A percentile compares a stretch with the other conserved stretches of the same genome.
Evolutionary conservation across 2,797 vertebrate species (phyloP).

Genomic region (Spheniscus humboldti): DNA sequence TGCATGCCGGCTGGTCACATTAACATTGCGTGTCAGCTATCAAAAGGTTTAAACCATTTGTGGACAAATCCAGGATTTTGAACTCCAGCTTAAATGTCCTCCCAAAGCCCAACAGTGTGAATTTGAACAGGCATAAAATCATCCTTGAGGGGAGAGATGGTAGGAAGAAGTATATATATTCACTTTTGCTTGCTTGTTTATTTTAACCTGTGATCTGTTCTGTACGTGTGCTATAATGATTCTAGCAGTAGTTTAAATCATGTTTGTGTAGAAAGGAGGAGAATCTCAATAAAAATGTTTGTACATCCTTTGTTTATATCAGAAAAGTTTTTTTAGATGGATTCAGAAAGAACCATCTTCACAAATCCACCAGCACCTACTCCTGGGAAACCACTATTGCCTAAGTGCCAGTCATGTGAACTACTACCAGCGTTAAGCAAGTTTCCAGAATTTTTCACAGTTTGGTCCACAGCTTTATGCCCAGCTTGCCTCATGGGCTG

Average conservation of each 20-base stretch:
- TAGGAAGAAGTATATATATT: not conserved
- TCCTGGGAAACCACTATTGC: not conserved
- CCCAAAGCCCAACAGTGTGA: not conserved
- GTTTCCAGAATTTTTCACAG: not conserved
- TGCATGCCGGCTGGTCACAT: not conserved
- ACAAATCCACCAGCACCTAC: not conserved
- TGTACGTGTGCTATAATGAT: not conserved
- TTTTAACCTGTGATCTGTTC: not conserved
- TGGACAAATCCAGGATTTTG: not conserved
- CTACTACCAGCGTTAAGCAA: not conserved
- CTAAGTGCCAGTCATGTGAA: not conserved
- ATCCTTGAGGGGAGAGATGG: not conserved
- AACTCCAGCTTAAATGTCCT: not conserved
- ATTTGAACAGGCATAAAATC: not conserved
- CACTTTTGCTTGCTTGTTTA: not conserved
- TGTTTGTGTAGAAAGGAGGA: not conserved
- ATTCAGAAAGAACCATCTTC: not conserved
- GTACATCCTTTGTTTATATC: not conserved
- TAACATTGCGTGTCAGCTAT: not conserved
- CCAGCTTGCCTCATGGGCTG: not conserved
- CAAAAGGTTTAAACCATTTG: not conserved
- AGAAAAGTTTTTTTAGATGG: not conserved
- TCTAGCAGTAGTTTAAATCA: not conserved
- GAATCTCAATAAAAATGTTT: not conserved
- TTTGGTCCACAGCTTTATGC: not conserved